These are phyloP conservation scores for Venustaconcha ellipsiformis DNA, from an alignment of 1,140 invertebrate species.

Conservation along the genomic window DNA sequence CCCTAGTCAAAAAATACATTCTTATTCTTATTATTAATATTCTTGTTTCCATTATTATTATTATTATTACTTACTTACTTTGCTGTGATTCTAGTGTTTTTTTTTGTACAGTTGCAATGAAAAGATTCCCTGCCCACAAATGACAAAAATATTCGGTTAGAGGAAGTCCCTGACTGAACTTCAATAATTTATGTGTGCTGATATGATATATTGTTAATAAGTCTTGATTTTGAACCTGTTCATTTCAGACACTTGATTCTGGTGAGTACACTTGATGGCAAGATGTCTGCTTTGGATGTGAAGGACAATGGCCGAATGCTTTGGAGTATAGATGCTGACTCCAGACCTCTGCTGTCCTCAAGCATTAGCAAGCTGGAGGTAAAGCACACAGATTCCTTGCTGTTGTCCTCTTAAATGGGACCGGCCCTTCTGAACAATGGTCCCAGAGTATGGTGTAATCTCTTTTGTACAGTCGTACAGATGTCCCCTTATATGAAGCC, in stretches of 20 bases:
- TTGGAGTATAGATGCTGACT: slow-evolving; percentile 82
- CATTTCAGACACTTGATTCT: slow-evolving; percentile 74
- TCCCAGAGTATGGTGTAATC: background rate
- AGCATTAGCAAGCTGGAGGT: slow-evolving; percentile 88
- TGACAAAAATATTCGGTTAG: background rate
- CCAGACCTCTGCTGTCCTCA: slow-evolving; percentile 82
- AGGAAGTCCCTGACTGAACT: background rate
- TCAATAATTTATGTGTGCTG: background rate
- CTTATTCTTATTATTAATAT: too few relatives aligned
- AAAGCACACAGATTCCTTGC: slow-evolving; percentile 28
- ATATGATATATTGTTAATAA: background rate
- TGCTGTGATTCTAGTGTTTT: background rate
- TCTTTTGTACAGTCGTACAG: background rate
- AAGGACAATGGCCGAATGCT: slow-evolving; percentile 76
- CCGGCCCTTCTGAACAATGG: background rate
- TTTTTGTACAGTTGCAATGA: background rate
- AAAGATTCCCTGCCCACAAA: background rate
- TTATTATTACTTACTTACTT: background rate
- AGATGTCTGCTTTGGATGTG: slow-evolving; percentile 81
- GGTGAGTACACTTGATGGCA: slow-evolving; percentile 90
- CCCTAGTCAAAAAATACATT: too few relatives aligned
- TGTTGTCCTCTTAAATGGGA: background rate
- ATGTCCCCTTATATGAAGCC: background rate
- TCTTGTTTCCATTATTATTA: background rate
- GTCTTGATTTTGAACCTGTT: slow-evolving; percentile 1